These are phyloP conservation scores for Meandrina meandrites DNA, from an alignment of 92 coral and sea anemone genomes.

Conservation along the genomic window DNA sequence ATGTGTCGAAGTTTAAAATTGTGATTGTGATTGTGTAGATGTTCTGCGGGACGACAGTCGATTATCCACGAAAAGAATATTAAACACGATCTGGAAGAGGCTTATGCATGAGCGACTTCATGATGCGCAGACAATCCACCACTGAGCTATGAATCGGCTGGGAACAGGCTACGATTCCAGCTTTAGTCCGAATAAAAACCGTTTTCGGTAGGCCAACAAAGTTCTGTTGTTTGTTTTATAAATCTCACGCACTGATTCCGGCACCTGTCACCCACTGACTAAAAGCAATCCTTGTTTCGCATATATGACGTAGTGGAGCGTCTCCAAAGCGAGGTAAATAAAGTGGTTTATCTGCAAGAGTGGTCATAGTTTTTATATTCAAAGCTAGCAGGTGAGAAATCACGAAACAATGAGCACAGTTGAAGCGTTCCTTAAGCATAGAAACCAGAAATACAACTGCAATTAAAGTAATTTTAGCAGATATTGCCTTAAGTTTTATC, in stretches of 20 bases:
- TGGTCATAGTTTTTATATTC: slow-evolving; percentile 3
- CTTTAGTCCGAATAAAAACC: background rate
- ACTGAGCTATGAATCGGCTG: background rate
- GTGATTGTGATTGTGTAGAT: too few species aligned
- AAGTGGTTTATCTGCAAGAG: slow-evolving; percentile 24
- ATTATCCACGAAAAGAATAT: too few species aligned
- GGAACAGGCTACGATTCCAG: background rate
- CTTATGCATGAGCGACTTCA: background rate
- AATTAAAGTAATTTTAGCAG: background rate
- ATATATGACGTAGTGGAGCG: background rate
- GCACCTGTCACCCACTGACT: background rate
- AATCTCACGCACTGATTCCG: background rate
- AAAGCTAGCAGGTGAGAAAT: slow-evolving; percentile 33
- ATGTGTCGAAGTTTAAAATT: too few species aligned
- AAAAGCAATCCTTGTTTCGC: background rate
- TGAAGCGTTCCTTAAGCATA: background rate
- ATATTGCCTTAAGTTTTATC: background rate
- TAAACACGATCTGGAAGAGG: too few species aligned
- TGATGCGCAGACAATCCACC: background rate
- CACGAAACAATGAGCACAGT: slow-evolving; percentile 42
- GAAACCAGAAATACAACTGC: background rate
- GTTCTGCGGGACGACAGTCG: too few species aligned
- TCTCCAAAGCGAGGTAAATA: background rate
- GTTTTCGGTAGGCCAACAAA: background rate
- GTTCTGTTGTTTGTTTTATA: background rate